A percentile compares a stretch with the other conserved stretches of the same genome.
These are phyloP conservation scores for Nerophis ophidion DNA, from an alignment of 2,113 vertebrate species.

Conservation along the genomic window DNA sequence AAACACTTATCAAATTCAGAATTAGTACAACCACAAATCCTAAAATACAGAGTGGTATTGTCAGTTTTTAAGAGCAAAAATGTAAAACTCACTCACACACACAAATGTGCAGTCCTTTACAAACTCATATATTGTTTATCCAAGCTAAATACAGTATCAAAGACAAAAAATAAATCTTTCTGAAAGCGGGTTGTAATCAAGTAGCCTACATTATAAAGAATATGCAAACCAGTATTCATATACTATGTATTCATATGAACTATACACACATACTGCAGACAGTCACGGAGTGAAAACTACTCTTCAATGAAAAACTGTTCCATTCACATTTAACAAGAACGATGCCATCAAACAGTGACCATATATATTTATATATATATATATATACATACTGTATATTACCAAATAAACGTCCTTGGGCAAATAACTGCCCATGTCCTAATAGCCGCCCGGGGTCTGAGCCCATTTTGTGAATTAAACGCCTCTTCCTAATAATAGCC, in stretches of 20 bases:
- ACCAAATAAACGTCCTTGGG: too few species aligned
- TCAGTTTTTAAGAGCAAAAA: conserved; percentile 80
- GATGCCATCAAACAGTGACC: conserved; percentile 91
- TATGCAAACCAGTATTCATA: conserved; percentile 66
- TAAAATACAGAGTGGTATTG: conserved; percentile 66
- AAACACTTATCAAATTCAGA: conserved; percentile 50
- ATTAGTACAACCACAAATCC: conserved; percentile 56
- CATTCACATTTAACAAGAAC: conserved; percentile 73
- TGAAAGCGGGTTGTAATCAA: conserved; percentile 84
- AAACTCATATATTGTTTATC: conserved; percentile 62
- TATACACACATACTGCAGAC: conserved; percentile 35
- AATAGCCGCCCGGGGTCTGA: too few species aligned
- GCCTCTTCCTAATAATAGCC: too few species aligned
- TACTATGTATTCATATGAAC: conserved; percentile 61
- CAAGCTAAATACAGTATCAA: conserved; percentile 86
- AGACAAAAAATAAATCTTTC: conserved; percentile 85
- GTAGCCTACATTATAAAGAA: conserved; percentile 81
- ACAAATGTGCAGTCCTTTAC: conserved; percentile 72
- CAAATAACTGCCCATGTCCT: too few species aligned
- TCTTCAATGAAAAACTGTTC: conserved; percentile 51
- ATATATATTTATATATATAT: conserved; percentile 34
- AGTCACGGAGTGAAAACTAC: conserved; percentile 56
- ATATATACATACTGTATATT: too few species aligned
- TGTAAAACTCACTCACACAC: conserved; percentile 82
- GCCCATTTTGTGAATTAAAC: too few species aligned